Conservation (phyloP, 2,797 vertebrate species). For the Allochrocebus solatus region DNA sequence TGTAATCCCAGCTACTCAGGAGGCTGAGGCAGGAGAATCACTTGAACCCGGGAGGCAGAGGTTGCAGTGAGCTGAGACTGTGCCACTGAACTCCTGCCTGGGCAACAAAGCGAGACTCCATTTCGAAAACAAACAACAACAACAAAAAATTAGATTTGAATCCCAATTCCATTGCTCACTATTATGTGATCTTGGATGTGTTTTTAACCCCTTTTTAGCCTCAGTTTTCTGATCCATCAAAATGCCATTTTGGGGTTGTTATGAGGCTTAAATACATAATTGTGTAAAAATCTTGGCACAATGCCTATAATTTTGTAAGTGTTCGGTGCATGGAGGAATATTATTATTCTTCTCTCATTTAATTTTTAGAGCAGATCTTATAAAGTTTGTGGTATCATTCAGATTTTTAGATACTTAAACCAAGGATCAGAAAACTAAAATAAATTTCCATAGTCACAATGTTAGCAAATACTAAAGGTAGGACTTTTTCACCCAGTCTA, state of each 20-base stretch:
- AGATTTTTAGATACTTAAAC: constrained; percentile 29
- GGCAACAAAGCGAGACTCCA: neutral
- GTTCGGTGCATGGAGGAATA: neutral
- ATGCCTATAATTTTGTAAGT: neutral
- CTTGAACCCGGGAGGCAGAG: neutral
- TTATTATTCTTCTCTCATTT: neutral
- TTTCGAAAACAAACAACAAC: neutral
- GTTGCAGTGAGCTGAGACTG: neutral
- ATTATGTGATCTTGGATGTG: neutral
- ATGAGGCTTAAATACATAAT: constrained; percentile 3
- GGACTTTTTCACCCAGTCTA: neutral
- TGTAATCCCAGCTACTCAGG: neutral
- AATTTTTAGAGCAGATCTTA: constrained; percentile 2
- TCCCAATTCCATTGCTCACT: neutral
- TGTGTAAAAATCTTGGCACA: neutral
- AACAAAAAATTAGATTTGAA: neutral
- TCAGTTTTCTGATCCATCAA: neutral
- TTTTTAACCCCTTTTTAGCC: neutral
- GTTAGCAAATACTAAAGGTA: neutral
- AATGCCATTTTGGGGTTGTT: neutral
- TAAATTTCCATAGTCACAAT: neutral
- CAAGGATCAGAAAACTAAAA: neutral
- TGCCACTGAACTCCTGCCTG: neutral
- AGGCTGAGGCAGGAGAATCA: neutral
- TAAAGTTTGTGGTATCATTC: neutral